Evolutionary conservation across 2,888 invertebrate species (phyloP).

Genomic region (Liposcelis brunnea): DNA sequence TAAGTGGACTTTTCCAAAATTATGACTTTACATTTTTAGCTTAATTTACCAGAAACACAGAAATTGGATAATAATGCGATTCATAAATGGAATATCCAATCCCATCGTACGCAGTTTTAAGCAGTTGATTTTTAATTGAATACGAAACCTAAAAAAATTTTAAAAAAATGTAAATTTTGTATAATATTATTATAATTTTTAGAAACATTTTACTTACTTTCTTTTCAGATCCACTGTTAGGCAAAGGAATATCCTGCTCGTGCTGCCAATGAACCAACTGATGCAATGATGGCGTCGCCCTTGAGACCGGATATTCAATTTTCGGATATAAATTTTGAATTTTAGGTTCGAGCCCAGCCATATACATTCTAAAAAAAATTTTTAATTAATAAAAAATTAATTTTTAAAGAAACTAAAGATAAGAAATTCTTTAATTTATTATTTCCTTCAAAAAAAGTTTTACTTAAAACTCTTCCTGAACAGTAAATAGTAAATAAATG

Average conservation of each 20-base stretch:
- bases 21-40: no score
- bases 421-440: background rate
- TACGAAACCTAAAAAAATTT: no score
- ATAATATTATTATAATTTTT: no score
- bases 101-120: no score
- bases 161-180: no score
- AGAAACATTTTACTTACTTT: background rate
- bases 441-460: background rate
- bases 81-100: no score
- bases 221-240: background rate
- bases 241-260: background rate
- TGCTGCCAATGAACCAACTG: conserved; percentile 38
- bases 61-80: no score
- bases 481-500: no score
- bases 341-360: conserved; percentile 32
- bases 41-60: no score
- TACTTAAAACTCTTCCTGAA: no score
- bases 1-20: no score
- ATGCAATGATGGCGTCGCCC: conserved; percentile 35
- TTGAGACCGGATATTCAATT: conserved; percentile 34
- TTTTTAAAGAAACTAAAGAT: background rate
- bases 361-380: conserved; percentile 30
- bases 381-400: background rate
- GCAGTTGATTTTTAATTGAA: no score
- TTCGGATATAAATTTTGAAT: conserved; percentile 31